Conservation (phyloP, 2,888 invertebrate species). For the Orthosia incerta region DNA sequence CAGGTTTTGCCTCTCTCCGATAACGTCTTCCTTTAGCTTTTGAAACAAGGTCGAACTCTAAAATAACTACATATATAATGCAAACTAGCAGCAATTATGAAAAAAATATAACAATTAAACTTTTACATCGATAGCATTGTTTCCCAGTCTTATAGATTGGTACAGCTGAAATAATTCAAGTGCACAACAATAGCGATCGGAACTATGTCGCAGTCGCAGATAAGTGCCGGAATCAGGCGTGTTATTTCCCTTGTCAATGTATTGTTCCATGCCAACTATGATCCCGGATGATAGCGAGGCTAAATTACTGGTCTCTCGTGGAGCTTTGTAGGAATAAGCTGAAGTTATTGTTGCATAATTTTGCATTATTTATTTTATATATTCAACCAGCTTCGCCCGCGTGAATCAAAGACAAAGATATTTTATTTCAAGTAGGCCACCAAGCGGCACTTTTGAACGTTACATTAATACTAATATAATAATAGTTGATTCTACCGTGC, state of each 20-base stretch:
- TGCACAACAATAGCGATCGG: conserved; percentile 60
- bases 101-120: background rate
- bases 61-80: too few species aligned
- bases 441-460: too few species aligned
- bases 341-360: background rate
- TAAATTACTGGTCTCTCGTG: conserved; percentile 19
- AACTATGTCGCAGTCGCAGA: conserved; percentile 60
- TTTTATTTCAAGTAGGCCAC: too few species aligned
- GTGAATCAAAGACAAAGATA: too few species aligned
- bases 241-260: conserved; percentile 61
- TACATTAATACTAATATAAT: too few species aligned
- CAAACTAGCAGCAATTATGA: too few species aligned
- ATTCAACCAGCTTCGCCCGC: too few species aligned
- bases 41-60: too few species aligned
- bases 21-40: too few species aligned
- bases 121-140: conserved; percentile 3
- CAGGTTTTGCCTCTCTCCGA: too few species aligned
- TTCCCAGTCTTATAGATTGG: conserved; percentile 37
- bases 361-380: background rate
- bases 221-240: conserved; percentile 60
- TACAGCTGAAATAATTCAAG: conserved; percentile 57
- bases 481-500: too few species aligned
- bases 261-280: conserved; percentile 45
- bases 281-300: conserved; percentile 29
- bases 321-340: background rate